These are phyloP conservation scores for Cistogaster globosa DNA, from an alignment of 2,888 invertebrate genomes.

Conservation along the genomic window DNA sequence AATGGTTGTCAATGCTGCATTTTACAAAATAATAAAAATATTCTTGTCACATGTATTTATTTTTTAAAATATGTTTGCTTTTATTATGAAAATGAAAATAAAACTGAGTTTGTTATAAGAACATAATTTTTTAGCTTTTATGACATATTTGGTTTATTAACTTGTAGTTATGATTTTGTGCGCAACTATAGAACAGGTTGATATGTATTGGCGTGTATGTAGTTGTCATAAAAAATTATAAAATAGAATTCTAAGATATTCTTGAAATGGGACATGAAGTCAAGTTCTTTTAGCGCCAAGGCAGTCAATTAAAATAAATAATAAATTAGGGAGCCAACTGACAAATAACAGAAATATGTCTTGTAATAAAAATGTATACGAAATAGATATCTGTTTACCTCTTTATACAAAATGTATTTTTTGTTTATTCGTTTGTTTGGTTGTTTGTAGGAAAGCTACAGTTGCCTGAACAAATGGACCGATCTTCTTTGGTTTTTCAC, in stretches of 20 bases:
- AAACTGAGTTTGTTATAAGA: constrained; percentile 40
- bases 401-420: no score
- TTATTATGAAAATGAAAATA: constrained; percentile 59
- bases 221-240: not conserved
- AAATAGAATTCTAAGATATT: not conserved
- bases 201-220: not conserved
- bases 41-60: constrained; percentile 49
- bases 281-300: no score
- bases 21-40: constrained; percentile 32
- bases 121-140: constrained; percentile 12
- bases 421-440: no score
- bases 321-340: no score
- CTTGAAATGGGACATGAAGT: no score
- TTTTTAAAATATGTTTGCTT: constrained; percentile 46
- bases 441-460: no score
- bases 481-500: no score
- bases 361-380: no score
- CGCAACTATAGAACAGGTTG: not conserved
- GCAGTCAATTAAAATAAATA: no score
- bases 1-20: constrained; percentile 33
- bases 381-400: no score
- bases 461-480: no score
- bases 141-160: constrained; percentile 26
- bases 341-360: no score
- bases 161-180: constrained; percentile 16